Percentiles rank a stretch among this genome's conserved stretches.
phyloP scores from a whole-genome alignment of 2,113 vertebrate genomes.

The Bubo blakistoni region DNA sequence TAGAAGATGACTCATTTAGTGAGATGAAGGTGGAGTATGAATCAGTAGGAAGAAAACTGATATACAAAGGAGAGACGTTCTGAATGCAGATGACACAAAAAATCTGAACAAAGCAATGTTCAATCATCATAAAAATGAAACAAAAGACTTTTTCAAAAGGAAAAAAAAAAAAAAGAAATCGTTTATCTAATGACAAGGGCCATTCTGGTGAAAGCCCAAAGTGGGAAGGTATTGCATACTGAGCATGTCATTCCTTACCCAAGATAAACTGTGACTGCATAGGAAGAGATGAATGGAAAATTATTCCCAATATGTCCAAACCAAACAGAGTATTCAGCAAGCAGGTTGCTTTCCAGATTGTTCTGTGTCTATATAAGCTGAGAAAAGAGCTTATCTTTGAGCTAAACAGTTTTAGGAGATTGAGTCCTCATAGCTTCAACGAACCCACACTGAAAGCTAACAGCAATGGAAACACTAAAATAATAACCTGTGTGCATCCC shows the following conservation, averaged over 20 bases:
- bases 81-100: constrained; percentile 1
- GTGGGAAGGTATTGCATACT: neutral
- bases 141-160: neutral
- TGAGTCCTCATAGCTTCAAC: neutral
- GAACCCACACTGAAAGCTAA: neutral
- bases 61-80: neutral
- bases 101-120: constrained; percentile 16
- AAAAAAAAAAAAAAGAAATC: neutral
- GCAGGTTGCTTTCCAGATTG: neutral
- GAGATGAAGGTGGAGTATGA: constrained; percentile 46
- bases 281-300: neutral
- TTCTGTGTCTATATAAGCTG: neutral
- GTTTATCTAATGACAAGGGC: neutral
- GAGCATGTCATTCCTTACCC: neutral
- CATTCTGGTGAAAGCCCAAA: neutral
- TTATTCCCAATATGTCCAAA: neutral
- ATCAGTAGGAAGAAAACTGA: constrained; percentile 38
- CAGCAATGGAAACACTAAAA: neutral
- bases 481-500: neutral
- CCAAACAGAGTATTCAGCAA: neutral
- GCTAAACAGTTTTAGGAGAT: neutral
- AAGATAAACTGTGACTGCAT: neutral
- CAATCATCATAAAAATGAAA: constrained; percentile 14
- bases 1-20: constrained; percentile 47
- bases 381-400: neutral